phyloP scores from a whole-genome alignment of 2,888 invertebrate species.

The Rhabditophanes sp. region DNA sequence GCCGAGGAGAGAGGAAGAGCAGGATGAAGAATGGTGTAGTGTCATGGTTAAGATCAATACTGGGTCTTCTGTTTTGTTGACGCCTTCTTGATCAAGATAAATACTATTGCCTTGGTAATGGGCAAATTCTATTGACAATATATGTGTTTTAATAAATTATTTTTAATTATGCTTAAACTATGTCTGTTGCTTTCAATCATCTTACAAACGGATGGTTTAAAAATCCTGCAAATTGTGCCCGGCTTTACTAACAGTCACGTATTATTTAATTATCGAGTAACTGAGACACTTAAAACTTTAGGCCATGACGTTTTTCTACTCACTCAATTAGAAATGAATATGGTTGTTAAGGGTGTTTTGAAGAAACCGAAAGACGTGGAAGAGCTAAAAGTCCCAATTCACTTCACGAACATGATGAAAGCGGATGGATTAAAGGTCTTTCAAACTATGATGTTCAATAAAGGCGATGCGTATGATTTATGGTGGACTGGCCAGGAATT shows the following conservation, averaged over 20 bases:
- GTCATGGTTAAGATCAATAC: too few species aligned
- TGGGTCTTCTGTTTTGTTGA: too few species aligned
- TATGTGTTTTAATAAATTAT: too few species aligned
- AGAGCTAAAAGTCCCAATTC: too few species aligned
- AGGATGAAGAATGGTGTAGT: too few species aligned
- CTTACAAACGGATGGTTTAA: constrained; percentile 9
- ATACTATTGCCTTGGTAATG: too few species aligned
- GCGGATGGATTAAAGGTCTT: constrained; percentile 23
- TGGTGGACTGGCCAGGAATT: constrained; percentile 44
- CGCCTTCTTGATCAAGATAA: too few species aligned
- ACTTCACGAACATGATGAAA: constrained; percentile 19
- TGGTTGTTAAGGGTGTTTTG: constrained; percentile 26
- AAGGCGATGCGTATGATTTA: constrained; percentile 37
- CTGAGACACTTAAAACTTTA: constrained; percentile 26
- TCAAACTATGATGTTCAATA: constrained; percentile 41
- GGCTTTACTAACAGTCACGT: constrained; percentile 43
- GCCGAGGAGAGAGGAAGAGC: too few species aligned
- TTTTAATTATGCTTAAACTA: too few species aligned
- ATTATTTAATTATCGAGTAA: constrained; percentile 38
- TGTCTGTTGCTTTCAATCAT: too few species aligned
- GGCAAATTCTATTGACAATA: too few species aligned
- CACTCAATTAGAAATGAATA: constrained; percentile 37
- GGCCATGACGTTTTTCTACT: constrained; percentile 35
- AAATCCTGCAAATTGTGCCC: constrained; percentile 39
- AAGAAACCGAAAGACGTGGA: constrained; percentile 18